Evolutionary conservation across 2,888 invertebrate genomes (phyloP).

Genomic region (Drosophila koepferae): DNA sequence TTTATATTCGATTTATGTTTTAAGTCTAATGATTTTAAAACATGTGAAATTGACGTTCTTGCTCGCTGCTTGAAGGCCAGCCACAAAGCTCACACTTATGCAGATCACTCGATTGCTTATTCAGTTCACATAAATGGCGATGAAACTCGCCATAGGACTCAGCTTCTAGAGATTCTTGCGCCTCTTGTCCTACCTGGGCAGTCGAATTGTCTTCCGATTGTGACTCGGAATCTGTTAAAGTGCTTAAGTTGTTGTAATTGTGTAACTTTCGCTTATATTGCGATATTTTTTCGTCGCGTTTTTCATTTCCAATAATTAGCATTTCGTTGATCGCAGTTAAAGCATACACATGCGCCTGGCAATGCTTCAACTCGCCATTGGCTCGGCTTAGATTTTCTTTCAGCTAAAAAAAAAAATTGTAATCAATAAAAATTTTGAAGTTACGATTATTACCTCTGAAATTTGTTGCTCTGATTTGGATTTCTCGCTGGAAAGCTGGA

Average conservation of each 20-base stretch:
- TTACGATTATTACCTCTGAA: neutral
- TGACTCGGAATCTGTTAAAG: neutral
- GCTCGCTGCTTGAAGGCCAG: neutral
- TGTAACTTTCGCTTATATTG: constrained; percentile 15
- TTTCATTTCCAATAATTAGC: constrained; percentile 21
- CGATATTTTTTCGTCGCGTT: constrained; percentile 15
- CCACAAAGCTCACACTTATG: neutral
- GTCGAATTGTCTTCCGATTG: neutral
- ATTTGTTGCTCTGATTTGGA: neutral
- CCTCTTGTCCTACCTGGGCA: neutral
- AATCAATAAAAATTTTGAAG: neutral
- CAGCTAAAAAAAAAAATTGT: constrained; percentile 15
- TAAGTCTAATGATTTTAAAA: neutral
- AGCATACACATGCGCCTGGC: neutral
- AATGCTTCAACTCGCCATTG: neutral
- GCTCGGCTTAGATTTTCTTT: neutral
- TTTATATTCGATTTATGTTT: neutral
- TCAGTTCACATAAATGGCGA: constrained; percentile 10
- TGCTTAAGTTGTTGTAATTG: neutral
- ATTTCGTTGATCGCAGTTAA: constrained; percentile 28
- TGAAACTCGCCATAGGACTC: constrained; percentile 8
- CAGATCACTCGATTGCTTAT: constrained; percentile 12
- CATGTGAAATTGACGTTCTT: constrained; percentile 13
- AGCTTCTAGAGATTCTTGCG: neutral
- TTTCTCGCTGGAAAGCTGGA: neutral